Evolutionary conservation across 1,140 invertebrate genomes (phyloP), one percentile per base, ranked within the genome.

Genomic region (Elysia chlorotica): DNA sequence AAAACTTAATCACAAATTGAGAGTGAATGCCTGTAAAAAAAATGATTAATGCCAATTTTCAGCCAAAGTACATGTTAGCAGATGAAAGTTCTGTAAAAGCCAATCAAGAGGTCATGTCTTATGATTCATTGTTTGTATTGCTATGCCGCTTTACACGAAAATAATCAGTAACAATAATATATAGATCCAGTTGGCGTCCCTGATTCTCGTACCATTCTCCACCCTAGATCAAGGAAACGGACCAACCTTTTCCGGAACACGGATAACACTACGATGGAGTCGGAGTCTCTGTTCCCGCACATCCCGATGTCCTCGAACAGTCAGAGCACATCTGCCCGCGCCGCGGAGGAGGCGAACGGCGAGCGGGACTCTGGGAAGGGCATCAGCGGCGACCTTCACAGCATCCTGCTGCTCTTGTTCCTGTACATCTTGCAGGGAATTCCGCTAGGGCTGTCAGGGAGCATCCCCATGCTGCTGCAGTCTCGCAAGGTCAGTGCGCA

Each of bases 401-500:
- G 86, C 70, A 95, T 99, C 79, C 89, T 92, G 2, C 90, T 98
- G 53, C 89, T 99, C 56, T 90, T 97, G 74, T 95, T 97, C 85
- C 89, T 99, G 0, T 99, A 99, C 83, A 89, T 97, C 48, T 89
- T 99, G 5, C 96, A 99, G 91, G 98, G 87, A 21, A 86, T 99
- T 86, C 98, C 98, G 1, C 87, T 99, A 2, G 98, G 98, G 10
- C 88, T 99, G 23, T 94, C 93, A 54, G 93, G 93, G 21, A 95
- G 96, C 41, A 93, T 99, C 77, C 98, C 98, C 2, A 96, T 99
- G 93, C 89, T 99, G 56, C 89, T 99, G 59, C 95, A 96, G 85
- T 96, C 96, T 86, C 90, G 93, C 78, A 92, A 94, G 72, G 81
- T 83, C 2, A 73, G 71, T 23, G 17, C 14, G 30, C 36, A n/a